Evolutionary conservation across 2,113 vertebrate species (phyloP).

Genomic region (Chaetodon auriga): DNA sequence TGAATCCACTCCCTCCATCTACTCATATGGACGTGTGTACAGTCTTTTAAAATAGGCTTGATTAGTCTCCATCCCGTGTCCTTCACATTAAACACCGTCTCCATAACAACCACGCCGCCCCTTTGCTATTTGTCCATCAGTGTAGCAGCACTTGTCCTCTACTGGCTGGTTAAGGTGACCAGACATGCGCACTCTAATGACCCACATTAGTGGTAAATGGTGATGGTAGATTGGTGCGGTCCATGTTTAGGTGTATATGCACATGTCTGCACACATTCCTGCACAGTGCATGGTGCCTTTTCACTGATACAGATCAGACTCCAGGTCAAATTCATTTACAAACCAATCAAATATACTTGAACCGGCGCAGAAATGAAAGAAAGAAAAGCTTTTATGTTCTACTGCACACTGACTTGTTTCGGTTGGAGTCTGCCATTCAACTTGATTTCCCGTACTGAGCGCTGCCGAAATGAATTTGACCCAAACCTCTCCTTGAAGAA

Average conservation of each 20-base stretch:
- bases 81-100: conserved; percentile 28
- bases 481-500: conserved; percentile 43
- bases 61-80: conserved; percentile 30
- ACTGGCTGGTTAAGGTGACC: conserved; percentile 47
- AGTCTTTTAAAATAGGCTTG: not conserved
- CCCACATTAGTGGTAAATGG: conserved; percentile 33
- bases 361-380: not conserved
- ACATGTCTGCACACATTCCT: not conserved
- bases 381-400: conserved; percentile 16
- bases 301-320: conserved; percentile 11
- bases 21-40: not conserved
- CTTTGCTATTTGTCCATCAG: conserved; percentile 35
- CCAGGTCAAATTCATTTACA: conserved; percentile 42
- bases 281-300: not conserved
- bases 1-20: not conserved
- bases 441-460: conserved; percentile 20
- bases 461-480: conserved; percentile 49
- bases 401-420: not conserved
- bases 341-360: conserved; percentile 38
- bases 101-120: conserved; percentile 36
- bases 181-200: conserved; percentile 47
- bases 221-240: conserved; percentile 24
- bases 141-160: conserved; percentile 47
- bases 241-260: conserved; percentile 21
- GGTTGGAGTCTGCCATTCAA: conserved; percentile 19